These are phyloP conservation scores for Sminthurinus signatus DNA, from an alignment of 1,140 invertebrate genomes.

Conservation along the genomic window DNA sequence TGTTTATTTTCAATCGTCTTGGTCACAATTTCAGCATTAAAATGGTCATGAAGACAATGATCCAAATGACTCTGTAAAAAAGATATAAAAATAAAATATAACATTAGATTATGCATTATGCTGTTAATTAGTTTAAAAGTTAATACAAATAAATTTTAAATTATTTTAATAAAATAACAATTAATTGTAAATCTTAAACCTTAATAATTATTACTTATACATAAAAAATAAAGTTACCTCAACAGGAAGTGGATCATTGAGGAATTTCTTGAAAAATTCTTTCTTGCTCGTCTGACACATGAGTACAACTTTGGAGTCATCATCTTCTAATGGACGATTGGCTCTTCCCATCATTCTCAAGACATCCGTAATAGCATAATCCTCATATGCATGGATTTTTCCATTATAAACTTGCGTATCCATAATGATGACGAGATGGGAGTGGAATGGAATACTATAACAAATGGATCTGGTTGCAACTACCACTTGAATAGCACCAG, in stretches of 20 bases:
- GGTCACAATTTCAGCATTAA: conserved; percentile 99
- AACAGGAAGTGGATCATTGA: conserved; percentile 95
- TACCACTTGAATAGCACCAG: conserved; percentile 87
- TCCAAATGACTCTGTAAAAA: conserved; percentile 74
- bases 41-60: conserved; percentile 96
- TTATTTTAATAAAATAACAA: background rate
- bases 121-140: conserved; percentile 1
- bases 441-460: conserved; percentile 80
- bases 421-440: conserved; percentile 93
- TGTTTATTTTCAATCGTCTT: conserved; percentile 99
- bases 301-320: conserved; percentile 92
- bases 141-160: too few relatives aligned
- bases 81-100: conserved; percentile 41
- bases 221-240: conserved; percentile 55
- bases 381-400: conserved; percentile 77
- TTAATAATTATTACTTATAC: background rate
- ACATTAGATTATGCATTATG: too few relatives aligned
- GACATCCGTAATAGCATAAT: conserved; percentile 95
- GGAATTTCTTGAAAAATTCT: conserved; percentile 97
- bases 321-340: conserved; percentile 81
- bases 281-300: conserved; percentile 97
- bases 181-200: background rate
- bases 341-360: conserved; percentile 95
- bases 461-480: conserved; percentile 84
- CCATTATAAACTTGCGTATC: conserved; percentile 98